Conservation (phyloP, 2,888 invertebrate species). For the Clistopyga incitator region DNA sequence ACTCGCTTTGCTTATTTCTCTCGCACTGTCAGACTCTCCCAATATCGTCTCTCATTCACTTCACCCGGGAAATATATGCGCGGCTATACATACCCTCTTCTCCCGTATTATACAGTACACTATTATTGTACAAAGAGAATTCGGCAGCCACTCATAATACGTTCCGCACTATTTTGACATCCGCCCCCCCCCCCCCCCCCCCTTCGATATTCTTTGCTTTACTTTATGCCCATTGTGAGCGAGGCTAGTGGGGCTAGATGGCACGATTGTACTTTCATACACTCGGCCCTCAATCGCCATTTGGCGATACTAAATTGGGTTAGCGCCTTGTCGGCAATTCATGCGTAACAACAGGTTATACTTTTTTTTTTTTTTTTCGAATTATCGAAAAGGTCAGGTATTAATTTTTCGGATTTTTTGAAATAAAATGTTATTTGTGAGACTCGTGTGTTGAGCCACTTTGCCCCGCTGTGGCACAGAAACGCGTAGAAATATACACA, state of each 20-base stretch:
- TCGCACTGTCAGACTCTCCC: constrained; percentile 9
- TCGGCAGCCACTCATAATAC: constrained; percentile 64
- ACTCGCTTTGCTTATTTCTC: constrained; percentile 40
- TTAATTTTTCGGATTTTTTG: too few relatives aligned
- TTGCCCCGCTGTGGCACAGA: not conserved
- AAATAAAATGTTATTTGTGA: too few relatives aligned
- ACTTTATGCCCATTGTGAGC: constrained; percentile 5
- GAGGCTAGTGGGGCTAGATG: not conserved
- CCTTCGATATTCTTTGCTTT: constrained; percentile 1
- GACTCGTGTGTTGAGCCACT: not conserved
- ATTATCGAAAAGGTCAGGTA: too few relatives aligned
- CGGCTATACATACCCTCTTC: not conserved
- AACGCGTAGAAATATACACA: constrained; percentile 41
- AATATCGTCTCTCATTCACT: not conserved
- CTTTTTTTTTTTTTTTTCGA: too few relatives aligned
- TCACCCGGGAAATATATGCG: constrained; percentile 11
- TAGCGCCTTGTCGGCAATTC: not conserved
- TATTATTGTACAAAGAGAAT: constrained; percentile 40
- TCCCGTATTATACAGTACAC: not conserved
- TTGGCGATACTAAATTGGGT: not conserved
- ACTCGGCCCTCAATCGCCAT: not conserved
- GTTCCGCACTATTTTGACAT: constrained; percentile 69
- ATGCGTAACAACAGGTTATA: too few relatives aligned
- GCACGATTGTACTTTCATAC: not conserved
- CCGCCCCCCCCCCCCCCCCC: not conserved